Conservation (phyloP, 2,797 vertebrate species). For the Vespertilio murinus region DNA sequence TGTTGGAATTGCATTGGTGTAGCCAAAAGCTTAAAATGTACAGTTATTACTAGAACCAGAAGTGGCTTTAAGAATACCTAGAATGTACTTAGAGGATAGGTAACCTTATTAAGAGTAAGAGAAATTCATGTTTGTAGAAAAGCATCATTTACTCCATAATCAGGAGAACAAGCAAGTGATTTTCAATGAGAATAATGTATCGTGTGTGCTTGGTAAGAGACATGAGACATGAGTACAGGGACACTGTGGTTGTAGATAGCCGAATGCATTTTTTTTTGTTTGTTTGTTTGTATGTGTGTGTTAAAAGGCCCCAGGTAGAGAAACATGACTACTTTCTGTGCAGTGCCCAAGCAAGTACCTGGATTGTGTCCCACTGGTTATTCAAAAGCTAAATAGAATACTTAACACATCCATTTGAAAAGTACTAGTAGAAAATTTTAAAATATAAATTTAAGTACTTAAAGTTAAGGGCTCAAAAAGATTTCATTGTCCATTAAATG, state of each 20-base stretch:
- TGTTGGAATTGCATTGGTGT: not conserved
- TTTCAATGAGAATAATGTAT: conserved; percentile 12
- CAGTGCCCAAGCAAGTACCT: not conserved
- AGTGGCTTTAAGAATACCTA: not conserved
- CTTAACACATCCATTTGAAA: conserved; percentile 7
- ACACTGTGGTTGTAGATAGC: not conserved
- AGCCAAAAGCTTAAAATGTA: conserved; percentile 24
- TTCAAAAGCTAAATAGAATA: conserved; percentile 37
- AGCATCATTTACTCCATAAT: not conserved
- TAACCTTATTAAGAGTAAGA: not conserved
- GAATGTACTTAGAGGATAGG: not conserved
- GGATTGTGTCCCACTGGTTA: not conserved
- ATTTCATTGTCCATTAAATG: conserved; percentile 41
- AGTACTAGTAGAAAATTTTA: not conserved
- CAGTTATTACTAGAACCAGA: not conserved
- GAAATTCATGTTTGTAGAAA: conserved; percentile 34
- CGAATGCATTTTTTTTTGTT: not conserved
- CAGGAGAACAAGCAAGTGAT: not conserved
- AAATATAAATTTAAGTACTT: conserved; percentile 47
- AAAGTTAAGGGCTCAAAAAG: not conserved
- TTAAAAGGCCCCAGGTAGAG: not conserved
- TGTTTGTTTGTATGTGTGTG: not conserved
- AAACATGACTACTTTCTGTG: conserved; percentile 39
- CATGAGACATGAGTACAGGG: not conserved
- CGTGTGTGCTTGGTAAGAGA: not conserved